Percentiles rank a stretch among this genome's conserved stretches.
These are phyloP conservation scores for Phragmatobia fuliginosa DNA, from an alignment of 2,888 invertebrate species.

Conservation along the genomic window DNA sequence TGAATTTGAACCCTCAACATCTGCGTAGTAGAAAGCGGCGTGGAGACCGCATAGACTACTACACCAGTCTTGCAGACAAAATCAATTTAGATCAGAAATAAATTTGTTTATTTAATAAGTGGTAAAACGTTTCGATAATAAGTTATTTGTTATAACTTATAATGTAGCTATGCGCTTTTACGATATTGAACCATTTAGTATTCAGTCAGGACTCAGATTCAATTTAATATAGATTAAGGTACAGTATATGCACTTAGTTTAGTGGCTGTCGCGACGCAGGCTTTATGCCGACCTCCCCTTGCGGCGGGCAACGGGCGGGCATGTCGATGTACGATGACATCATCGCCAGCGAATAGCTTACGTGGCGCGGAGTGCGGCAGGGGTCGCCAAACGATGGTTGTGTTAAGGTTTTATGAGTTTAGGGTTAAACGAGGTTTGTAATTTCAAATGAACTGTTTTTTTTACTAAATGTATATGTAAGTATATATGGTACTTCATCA, in stretches of 20 bases:
- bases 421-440: too few relatives aligned
- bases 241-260: not conserved
- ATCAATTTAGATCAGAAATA: not conserved
- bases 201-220: not conserved
- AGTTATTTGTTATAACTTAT: not conserved
- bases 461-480: too few relatives aligned
- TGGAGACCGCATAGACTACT: too few relatives aligned
- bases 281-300: constrained; percentile 6
- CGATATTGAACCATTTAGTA: not conserved
- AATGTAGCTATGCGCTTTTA: not conserved
- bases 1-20: too few relatives aligned
- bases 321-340: constrained; percentile 69
- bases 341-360: constrained; percentile 65
- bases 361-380: constrained; percentile 59
- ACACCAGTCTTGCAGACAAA: too few relatives aligned
- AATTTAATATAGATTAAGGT: too few relatives aligned
- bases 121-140: too few relatives aligned
- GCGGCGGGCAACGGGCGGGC: constrained; percentile 41
- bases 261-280: not conserved
- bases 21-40: too few relatives aligned
- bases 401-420: too few relatives aligned
- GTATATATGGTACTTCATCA: too few relatives aligned
- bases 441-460: too few relatives aligned
- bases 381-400: constrained; percentile 23
- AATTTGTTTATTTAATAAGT: not conserved